A percentile compares a stretch with the other conserved stretches of the same genome.
These are phyloP conservation scores for Ornithorhynchus anatinus DNA, from an alignment of 2,113 vertebrate species.

Conservation along the genomic window DNA sequence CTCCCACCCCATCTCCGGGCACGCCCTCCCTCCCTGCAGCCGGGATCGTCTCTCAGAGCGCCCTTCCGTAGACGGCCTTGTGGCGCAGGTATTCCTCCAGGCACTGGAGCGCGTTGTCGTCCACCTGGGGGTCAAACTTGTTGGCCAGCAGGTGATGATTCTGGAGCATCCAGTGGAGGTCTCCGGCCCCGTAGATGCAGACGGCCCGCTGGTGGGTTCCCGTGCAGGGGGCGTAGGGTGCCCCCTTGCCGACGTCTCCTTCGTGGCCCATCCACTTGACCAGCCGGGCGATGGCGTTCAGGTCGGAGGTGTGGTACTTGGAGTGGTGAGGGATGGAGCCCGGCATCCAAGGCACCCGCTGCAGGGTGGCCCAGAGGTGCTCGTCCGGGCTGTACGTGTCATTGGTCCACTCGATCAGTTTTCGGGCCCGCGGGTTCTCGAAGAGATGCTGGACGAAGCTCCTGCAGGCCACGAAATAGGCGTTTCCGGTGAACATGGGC, in stretches of 20 bases:
- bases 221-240: conserved; percentile 81
- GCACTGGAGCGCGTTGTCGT: conserved; percentile 80
- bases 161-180: conserved; percentile 81
- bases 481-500: conserved; percentile 85
- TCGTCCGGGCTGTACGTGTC: conserved; percentile 94
- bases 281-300: conserved; percentile 79
- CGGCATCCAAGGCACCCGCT: conserved; percentile 79
- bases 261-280: conserved; percentile 82
- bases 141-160: conserved; percentile 89
- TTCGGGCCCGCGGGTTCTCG: conserved; percentile 46
- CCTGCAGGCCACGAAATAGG: conserved; percentile 81
- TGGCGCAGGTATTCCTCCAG: conserved; percentile 81
- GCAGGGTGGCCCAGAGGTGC: conserved; percentile 90
- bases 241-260: conserved; percentile 76
- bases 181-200: conserved; percentile 86
- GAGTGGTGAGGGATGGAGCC: conserved; percentile 68
- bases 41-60: conserved; percentile 52
- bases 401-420: conserved; percentile 83
- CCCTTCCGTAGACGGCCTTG: conserved; percentile 67
- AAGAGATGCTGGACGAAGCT: conserved; percentile 81
- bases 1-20: no score
- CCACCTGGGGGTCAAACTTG: conserved; percentile 87
- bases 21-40: no score
- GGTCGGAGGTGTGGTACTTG: conserved; percentile 84
- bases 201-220: conserved; percentile 73